Percentiles rank a stretch among this genome's conserved stretches.
Evolutionary conservation across 1,140 invertebrate species (phyloP).

Genomic region (Elysia chlorotica): DNA sequence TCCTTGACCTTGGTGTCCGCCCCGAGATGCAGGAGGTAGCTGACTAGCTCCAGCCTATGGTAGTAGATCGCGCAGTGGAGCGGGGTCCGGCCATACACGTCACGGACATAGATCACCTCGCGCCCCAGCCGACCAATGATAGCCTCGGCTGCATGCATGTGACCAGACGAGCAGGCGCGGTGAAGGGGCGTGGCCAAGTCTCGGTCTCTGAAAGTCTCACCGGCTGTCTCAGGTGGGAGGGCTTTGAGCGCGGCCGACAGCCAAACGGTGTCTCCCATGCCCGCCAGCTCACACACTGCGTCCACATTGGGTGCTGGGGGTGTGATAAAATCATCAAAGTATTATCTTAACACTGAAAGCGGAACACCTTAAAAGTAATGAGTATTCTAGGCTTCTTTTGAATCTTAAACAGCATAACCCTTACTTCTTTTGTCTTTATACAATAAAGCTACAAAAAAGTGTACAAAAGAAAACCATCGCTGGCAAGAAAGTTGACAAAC

Average conservation of each 20-base stretch:
- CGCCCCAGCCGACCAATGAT: slow-evolving; percentile 31
- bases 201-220: slow-evolving; percentile 6
- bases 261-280: not conserved
- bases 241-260: not conserved
- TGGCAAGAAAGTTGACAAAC: too few relatives aligned
- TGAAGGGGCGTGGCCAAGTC: slow-evolving; percentile 29
- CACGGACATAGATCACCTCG: slow-evolving; percentile 27
- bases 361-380: too few relatives aligned
- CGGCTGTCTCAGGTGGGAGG: not conserved
- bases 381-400: too few relatives aligned
- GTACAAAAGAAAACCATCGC: too few relatives aligned
- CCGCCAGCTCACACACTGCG: slow-evolving; percentile 6
- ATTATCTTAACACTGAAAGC: too few relatives aligned
- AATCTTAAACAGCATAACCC: too few relatives aligned
- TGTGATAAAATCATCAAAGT: too few relatives aligned
- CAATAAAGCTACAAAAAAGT: too few relatives aligned
- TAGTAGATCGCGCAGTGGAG: slow-evolving; percentile 32
- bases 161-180: slow-evolving; percentile 28
- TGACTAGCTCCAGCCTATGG: slow-evolving; percentile 15
- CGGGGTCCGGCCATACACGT: slow-evolving; percentile 26
- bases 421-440: too few relatives aligned
- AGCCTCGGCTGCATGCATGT: slow-evolving; percentile 30
- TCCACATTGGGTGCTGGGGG: slow-evolving; percentile 12
- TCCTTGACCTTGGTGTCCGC: slow-evolving; percentile 25
- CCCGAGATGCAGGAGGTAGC: slow-evolving; percentile 34